Conservation (phyloP, 2,888 invertebrate genomes). For the Keiferia lycopersicella region DNA sequence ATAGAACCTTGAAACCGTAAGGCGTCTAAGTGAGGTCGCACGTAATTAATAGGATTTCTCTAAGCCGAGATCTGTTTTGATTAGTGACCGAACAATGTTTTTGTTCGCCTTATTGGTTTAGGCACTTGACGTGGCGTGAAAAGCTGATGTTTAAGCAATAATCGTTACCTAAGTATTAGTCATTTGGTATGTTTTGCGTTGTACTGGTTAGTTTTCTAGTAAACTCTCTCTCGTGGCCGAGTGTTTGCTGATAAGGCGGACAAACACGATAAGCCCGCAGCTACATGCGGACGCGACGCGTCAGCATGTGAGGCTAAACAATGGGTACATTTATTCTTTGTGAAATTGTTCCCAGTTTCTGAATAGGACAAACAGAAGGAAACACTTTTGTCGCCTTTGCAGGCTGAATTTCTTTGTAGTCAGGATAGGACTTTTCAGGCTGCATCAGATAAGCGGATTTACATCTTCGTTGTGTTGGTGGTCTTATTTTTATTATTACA, state of each 20-base stretch:
- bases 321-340: not conserved
- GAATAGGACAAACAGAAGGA: too few species aligned
- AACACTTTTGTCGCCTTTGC: too few species aligned
- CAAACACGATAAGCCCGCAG: conserved; percentile 24
- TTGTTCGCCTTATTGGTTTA: not conserved
- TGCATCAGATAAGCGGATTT: too few species aligned
- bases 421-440: too few species aligned
- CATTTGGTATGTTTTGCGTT: not conserved
- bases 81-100: not conserved
- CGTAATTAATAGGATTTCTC: not conserved
- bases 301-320: not conserved
- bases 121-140: not conserved
- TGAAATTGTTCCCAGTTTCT: not conserved
- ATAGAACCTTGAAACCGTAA: not conserved
- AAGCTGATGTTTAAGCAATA: conserved; percentile 6
- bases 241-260: conserved; percentile 23
- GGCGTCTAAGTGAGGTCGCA: not conserved
- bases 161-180: not conserved
- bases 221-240: conserved; percentile 14
- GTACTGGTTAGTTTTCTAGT: conserved; percentile 7
- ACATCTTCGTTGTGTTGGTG: too few species aligned
- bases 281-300: conserved; percentile 11
- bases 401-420: too few species aligned
- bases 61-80: not conserved
- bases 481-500: too few species aligned